Evolutionary conservation across 2,113 vertebrate species (phyloP).

Genomic region (Cromileptes altivelis): DNA sequence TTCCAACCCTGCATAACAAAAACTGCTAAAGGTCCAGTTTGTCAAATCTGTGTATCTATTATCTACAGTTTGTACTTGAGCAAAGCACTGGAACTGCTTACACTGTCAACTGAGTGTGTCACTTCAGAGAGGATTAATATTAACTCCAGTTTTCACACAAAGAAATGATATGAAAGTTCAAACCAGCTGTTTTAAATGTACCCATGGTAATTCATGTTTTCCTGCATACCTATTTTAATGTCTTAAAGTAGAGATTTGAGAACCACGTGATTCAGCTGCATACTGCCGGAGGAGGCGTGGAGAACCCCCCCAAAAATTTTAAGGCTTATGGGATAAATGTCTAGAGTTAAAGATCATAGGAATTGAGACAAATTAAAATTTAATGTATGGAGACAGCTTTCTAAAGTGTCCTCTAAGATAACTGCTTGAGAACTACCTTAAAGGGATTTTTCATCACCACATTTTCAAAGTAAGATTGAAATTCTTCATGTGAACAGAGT

Average conservation of each 20-base stretch:
- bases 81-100: not conserved
- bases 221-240: not conserved
- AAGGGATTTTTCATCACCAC: not conserved
- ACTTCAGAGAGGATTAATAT: not conserved
- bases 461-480: not conserved
- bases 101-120: not conserved
- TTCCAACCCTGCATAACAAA: too few species aligned
- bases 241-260: not conserved
- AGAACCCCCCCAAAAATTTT: not conserved
- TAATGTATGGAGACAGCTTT: not conserved
- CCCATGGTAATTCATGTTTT: not conserved
- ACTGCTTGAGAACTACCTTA: not conserved
- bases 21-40: too few species aligned
- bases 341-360: not conserved
- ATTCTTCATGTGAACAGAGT: not conserved
- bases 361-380: not conserved
- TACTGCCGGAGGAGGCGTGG: not conserved
- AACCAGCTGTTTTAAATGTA: not conserved
- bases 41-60: not conserved
- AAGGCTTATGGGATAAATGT: not conserved
- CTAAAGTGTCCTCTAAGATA: not conserved
- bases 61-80: not conserved
- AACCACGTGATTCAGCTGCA: not conserved
- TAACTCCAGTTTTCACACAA: not conserved
- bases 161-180: too few species aligned